phyloP scores from a whole-genome alignment of 1,140 invertebrate genomes.

The Spodoptera litura region DNA sequence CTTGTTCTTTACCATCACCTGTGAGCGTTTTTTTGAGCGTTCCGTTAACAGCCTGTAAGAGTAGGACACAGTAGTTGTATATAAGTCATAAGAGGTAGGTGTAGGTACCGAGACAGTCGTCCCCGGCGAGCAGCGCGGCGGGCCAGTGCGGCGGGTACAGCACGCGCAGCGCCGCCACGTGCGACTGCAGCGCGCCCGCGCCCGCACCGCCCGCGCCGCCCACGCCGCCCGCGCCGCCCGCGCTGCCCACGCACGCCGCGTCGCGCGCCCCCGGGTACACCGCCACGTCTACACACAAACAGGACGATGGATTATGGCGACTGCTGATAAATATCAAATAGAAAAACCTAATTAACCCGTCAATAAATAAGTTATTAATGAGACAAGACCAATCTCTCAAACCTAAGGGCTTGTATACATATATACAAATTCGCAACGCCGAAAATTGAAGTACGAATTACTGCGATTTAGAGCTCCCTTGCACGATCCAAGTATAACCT shows the following conservation, averaged over 20 bases:
- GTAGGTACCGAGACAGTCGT: constrained; percentile 63
- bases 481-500: too few relatives aligned
- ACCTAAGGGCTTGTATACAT: too few relatives aligned
- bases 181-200: constrained; percentile 48
- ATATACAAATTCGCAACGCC: too few relatives aligned
- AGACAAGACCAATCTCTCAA: too few relatives aligned
- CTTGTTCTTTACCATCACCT: too few relatives aligned
- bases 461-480: too few relatives aligned
- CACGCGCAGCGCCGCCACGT: constrained; percentile 45
- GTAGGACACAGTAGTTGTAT: too few relatives aligned
- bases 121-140: constrained; percentile 61
- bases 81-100: background rate
- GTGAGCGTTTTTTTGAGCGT: too few relatives aligned
- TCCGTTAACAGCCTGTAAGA: too few relatives aligned
- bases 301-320: background rate
- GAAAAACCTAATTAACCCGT: too few relatives aligned
- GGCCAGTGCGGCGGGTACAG: constrained; percentile 69
- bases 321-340: background rate
- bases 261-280: constrained; percentile 45
- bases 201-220: constrained; percentile 50
- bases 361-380: too few relatives aligned
- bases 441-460: too few relatives aligned
- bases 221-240: constrained; percentile 13
- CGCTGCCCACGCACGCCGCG: constrained; percentile 25
- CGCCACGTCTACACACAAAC: constrained; percentile 49